Conservation (phyloP, 2,113 vertebrate species). For the Talpa occidentalis region DNA sequence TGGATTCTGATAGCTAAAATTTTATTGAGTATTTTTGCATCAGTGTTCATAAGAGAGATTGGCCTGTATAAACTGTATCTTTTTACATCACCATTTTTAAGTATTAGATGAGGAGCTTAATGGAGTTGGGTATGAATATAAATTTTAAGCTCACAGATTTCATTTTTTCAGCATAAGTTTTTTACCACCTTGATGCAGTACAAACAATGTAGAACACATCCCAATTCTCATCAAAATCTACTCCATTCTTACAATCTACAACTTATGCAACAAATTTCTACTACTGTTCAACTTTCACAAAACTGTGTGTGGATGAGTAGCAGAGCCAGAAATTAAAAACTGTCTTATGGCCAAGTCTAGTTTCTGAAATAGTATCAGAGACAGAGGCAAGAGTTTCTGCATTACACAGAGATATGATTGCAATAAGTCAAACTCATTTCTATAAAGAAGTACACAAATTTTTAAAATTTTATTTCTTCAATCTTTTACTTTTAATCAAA, state of each 20-base stretch:
- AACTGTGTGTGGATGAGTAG: not conserved
- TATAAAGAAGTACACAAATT: not conserved
- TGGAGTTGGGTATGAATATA: not conserved
- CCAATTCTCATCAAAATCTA: not conserved
- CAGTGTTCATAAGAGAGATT: no score
- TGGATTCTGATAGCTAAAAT: no score
- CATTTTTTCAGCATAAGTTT: not conserved
- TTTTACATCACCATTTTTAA: not conserved
- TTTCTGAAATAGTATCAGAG: not conserved
- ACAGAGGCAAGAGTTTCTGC: not conserved
- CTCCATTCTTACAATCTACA: not conserved
- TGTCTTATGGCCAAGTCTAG: not conserved
- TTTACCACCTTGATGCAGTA: not conserved
- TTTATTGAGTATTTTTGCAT: no score
- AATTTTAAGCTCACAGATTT: not conserved
- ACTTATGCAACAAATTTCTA: not conserved
- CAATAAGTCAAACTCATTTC: not conserved
- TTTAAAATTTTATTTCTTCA: constrained; percentile 60
- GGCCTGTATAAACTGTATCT: not conserved
- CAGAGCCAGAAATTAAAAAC: not conserved
- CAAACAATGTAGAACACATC: not conserved
- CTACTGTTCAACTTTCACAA: not conserved
- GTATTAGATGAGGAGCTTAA: not conserved
- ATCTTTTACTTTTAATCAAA: constrained; percentile 36
- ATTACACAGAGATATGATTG: not conserved